These are phyloP conservation scores for Ondatra zibethicus DNA, from an alignment of 2,113 vertebrate genomes.

Conservation along the genomic window DNA sequence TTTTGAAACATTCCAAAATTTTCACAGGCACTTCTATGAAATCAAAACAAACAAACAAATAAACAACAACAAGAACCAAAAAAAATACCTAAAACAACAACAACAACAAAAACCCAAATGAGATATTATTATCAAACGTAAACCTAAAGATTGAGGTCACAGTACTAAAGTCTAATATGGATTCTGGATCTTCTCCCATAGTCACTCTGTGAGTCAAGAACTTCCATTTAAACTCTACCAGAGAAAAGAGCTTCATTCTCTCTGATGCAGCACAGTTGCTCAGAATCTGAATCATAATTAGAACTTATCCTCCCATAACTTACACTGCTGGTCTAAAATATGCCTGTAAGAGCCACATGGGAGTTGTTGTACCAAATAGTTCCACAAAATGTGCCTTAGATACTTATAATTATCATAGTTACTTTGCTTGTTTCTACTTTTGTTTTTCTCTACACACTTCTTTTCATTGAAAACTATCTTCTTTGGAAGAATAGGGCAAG, in stretches of 20 bases:
- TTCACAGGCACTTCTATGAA: background rate
- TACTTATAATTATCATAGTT: background rate
- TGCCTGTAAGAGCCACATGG: background rate
- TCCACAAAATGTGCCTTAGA: background rate
- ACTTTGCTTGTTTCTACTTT: background rate
- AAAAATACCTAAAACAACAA: too few species aligned
- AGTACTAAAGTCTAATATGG: background rate
- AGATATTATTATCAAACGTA: background rate
- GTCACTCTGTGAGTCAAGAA: background rate
- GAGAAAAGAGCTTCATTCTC: background rate
- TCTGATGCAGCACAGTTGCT: background rate
- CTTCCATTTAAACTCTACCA: background rate
- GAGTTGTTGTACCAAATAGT: background rate
- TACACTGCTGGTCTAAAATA: background rate
- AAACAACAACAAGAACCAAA: too few species aligned
- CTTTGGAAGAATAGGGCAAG: background rate
- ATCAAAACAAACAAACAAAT: background rate
- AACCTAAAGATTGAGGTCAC: background rate
- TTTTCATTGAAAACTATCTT: background rate
- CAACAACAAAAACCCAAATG: background rate
- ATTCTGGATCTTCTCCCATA: background rate
- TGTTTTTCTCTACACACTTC: background rate
- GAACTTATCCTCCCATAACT: background rate
- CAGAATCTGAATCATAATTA: background rate
- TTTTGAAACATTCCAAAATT: background rate